These are phyloP conservation scores for Ladona fulva DNA, from an alignment of 1,140 invertebrate genomes.

Conservation along the genomic window DNA sequence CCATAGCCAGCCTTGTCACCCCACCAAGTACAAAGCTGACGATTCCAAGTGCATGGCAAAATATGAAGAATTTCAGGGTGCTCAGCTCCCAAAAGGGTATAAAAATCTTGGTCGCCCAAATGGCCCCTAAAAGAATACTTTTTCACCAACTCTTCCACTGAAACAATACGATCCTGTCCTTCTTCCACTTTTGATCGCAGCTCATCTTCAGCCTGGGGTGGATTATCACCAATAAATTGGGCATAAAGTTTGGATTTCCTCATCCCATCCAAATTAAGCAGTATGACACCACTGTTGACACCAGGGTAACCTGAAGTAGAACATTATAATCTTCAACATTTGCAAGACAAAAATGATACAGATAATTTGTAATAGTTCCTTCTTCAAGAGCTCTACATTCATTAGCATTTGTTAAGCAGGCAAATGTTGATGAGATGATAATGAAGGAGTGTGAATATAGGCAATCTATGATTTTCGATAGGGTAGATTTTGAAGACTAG, in stretches of 20 bases:
- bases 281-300: conserved; percentile 71
- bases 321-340: too few relatives aligned
- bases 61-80: conserved; percentile 63
- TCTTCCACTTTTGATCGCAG: background rate
- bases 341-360: too few relatives aligned
- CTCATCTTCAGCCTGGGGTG: background rate
- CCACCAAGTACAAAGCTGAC: conserved; percentile 81
- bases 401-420: too few relatives aligned
- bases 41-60: conserved; percentile 73
- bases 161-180: background rate
- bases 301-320: conserved; percentile 49
- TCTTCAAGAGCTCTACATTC: too few relatives aligned
- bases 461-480: too few relatives aligned
- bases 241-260: conserved; percentile 50
- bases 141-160: conserved; percentile 50
- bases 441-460: too few relatives aligned
- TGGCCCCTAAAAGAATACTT: conserved; percentile 71
- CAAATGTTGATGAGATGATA: too few relatives aligned
- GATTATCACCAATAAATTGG: conserved; percentile 31
- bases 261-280: conserved; percentile 63
- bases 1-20: conserved; percentile 59
- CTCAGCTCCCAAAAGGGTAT: conserved; percentile 64
- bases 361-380: too few relatives aligned
- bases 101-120: conserved; percentile 83
- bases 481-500: too few relatives aligned